A percentile compares a stretch with the other conserved stretches of the same genome.
Conservation (phyloP, 2,888 invertebrate genomes). For the Synanthedon andrenaeformis region DNA sequence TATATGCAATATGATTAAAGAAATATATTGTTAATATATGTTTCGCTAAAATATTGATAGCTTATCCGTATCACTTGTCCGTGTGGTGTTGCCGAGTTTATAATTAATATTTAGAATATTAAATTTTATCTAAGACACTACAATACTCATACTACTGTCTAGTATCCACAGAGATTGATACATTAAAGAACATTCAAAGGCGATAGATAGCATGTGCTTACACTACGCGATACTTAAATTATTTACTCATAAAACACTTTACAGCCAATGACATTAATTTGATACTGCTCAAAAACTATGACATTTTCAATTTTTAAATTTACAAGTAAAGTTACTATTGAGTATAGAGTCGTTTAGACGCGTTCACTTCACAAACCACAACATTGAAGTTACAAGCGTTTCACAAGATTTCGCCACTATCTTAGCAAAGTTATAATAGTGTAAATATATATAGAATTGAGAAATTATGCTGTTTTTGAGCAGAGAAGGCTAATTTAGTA, state of each 20-base stretch:
- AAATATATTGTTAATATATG: slow-evolving; percentile 45
- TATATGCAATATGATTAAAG: slow-evolving; percentile 51
- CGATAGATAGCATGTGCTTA: slow-evolving; percentile 49
- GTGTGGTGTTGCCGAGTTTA: slow-evolving; percentile 61
- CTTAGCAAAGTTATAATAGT: too few species aligned
- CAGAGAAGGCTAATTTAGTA: too few species aligned
- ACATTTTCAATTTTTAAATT: slow-evolving; percentile 6
- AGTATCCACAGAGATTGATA: slow-evolving; percentile 67
- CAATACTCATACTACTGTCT: slow-evolving; percentile 41
- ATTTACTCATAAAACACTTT: slow-evolving; percentile 13
- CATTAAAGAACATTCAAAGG: slow-evolving; percentile 52
- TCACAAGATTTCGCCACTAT: too few species aligned
- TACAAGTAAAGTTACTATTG: background rate
- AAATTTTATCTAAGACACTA: slow-evolving; percentile 65
- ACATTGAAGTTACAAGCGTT: background rate
- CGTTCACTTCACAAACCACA: background rate
- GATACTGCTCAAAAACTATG: slow-evolving; percentile 12
- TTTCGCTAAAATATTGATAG: slow-evolving; percentile 47
- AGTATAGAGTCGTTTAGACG: too few species aligned
- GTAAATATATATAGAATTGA: too few species aligned
- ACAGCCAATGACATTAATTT: slow-evolving; percentile 33
- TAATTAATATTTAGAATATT: slow-evolving; percentile 62
- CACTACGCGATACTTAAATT: slow-evolving; percentile 30
- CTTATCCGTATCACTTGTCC: slow-evolving; percentile 62
- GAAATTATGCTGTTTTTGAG: too few species aligned